A percentile compares a stretch with the other conserved stretches of the same genome.
phyloP scores from a whole-genome alignment of 2,113 vertebrate genomes.

The Dipodomys merriami region DNA sequence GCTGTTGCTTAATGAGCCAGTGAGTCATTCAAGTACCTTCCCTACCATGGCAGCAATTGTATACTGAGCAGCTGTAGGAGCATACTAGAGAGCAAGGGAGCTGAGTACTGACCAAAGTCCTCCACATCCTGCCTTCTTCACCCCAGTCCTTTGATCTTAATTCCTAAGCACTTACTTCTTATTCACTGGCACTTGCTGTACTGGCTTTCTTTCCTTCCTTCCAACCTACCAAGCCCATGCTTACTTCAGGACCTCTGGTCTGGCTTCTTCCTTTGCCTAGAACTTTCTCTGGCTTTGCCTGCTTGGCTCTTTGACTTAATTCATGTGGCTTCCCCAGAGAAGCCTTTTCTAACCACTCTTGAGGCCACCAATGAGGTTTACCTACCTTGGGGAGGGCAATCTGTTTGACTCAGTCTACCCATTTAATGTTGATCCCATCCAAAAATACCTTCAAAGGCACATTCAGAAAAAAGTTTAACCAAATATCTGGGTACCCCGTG shows the following conservation, averaged over 20 bases:
- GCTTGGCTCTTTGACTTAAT: neutral
- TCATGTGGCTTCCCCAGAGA: neutral
- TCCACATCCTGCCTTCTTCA: neutral
- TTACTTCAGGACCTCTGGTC: neutral
- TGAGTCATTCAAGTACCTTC: constrained; percentile 38
- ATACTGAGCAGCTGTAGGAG: neutral
- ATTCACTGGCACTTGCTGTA: neutral
- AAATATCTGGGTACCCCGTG: too few relatives aligned
- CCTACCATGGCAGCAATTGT: neutral
- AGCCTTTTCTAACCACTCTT: neutral
- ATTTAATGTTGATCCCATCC: too few relatives aligned
- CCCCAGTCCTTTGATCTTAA: neutral
- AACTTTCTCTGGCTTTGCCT: neutral
- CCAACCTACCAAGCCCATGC: neutral
- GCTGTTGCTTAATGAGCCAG: constrained; percentile 56
- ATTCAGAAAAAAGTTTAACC: too few relatives aligned
- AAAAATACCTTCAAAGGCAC: too few relatives aligned
- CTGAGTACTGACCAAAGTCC: neutral
- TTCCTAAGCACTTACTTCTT: neutral
- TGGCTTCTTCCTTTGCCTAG: neutral
- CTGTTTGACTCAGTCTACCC: too few relatives aligned
- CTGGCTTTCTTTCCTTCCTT: neutral
- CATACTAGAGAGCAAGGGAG: constrained; percentile 5
- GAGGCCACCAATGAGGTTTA: too few relatives aligned
- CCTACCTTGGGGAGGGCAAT: too few relatives aligned